Evolutionary conservation across 2,113 vertebrate genomes (phyloP).

Genomic region (Polyodon spathula): DNA sequence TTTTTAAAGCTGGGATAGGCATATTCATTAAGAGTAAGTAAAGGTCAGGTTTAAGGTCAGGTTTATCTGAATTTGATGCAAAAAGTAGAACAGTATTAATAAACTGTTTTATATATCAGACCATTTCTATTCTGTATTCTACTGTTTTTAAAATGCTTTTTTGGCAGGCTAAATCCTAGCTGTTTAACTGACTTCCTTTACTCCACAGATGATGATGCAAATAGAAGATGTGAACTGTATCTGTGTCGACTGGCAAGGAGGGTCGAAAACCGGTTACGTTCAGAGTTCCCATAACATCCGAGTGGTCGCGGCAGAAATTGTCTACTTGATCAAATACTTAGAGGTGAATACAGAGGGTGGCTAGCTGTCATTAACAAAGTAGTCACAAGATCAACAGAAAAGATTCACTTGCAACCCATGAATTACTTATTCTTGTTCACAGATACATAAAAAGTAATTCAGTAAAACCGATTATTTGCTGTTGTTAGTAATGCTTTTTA

Average conservation of each 20-base stretch:
- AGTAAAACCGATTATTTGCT: not conserved
- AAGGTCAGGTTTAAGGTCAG: not conserved
- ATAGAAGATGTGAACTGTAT: constrained; percentile 73
- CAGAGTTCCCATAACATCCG: constrained; percentile 67
- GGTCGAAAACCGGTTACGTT: constrained; percentile 50
- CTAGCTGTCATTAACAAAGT: not conserved
- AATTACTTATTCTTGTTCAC: not conserved
- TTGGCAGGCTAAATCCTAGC: not conserved
- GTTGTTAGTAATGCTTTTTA: not conserved
- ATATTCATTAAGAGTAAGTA: not conserved
- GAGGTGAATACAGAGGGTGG: constrained; percentile 39
- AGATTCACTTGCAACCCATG: not conserved
- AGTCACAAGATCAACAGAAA: fast-evolving
- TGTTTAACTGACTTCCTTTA: not conserved
- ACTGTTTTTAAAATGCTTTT: not conserved
- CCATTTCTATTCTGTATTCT: not conserved
- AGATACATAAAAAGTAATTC: not conserved
- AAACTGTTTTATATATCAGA: not conserved
- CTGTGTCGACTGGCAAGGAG: constrained; percentile 62
- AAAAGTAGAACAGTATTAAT: too few species aligned
- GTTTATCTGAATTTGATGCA: not conserved
- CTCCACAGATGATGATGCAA: constrained; percentile 55
- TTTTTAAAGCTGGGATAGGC: not conserved
- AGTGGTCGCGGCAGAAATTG: constrained; percentile 68
- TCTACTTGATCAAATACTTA: constrained; percentile 56